phyloP scores from a whole-genome alignment of 2,113 vertebrate species.

The Campylorhamphus procurvoides region DNA sequence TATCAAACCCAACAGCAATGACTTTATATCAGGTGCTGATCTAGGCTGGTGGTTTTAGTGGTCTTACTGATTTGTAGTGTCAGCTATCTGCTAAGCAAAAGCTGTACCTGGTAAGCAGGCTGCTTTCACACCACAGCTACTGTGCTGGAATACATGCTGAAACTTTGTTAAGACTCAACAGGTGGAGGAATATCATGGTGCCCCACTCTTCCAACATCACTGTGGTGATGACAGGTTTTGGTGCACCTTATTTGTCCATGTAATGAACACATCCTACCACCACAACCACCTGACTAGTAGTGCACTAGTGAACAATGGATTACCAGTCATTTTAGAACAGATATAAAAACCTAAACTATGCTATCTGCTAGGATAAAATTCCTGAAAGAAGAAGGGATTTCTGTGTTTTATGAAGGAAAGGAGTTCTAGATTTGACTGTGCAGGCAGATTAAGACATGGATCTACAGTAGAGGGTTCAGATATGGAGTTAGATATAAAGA shows the following conservation, averaged over 20 bases:
- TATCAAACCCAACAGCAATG: neutral
- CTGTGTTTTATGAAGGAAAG: neutral
- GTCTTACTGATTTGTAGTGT: neutral
- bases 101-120: neutral
- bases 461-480: neutral
- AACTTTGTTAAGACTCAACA: neutral
- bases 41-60: neutral
- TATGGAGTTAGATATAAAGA: neutral
- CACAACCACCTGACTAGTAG: neutral
- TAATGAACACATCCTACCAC: neutral
- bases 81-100: neutral
- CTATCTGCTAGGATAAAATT: neutral
- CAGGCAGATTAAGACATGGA: neutral
- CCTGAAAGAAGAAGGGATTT: neutral
- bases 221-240: neutral
- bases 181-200: neutral
- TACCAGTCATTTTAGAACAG: neutral
- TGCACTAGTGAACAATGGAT: neutral
- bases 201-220: neutral
- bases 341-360: neutral
- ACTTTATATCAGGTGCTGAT: slow-evolving; percentile 22
- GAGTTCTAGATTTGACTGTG: neutral
- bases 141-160: neutral
- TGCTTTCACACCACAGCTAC: neutral
- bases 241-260: neutral